phyloP scores from a whole-genome alignment of 2,113 vertebrate genomes.

The Cyanoramphus novaezelandiae region DNA sequence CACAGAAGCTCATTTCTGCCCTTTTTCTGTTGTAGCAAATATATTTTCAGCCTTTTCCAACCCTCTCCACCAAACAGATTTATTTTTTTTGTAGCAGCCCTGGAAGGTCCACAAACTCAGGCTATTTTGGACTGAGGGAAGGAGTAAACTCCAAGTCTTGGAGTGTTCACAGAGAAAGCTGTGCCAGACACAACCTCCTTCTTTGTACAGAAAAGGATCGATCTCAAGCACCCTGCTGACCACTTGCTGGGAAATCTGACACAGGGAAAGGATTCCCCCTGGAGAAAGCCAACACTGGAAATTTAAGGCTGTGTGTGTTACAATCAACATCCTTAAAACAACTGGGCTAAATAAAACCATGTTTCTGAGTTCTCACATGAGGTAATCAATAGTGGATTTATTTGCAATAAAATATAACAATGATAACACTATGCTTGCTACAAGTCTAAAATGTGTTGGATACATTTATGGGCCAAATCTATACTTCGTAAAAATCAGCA shows the following conservation, averaged over 20 bases:
- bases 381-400: neutral
- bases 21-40: neutral
- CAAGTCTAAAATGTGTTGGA: neutral
- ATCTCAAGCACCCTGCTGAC: neutral
- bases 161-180: neutral
- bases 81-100: neutral
- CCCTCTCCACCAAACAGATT: neutral
- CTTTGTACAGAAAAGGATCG: neutral
- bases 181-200: constrained; percentile 2
- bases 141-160: neutral
- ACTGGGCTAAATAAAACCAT: neutral
- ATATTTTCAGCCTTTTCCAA: neutral
- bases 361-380: neutral
- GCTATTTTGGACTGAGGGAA: constrained; percentile 4
- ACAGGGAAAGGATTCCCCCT: neutral
- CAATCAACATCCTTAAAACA: neutral
- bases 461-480: neutral
- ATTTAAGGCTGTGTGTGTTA: neutral
- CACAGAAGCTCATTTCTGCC: neutral
- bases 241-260: neutral
- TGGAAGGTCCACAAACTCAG: constrained; percentile 24
- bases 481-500: neutral
- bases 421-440: neutral
- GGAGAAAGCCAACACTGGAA: neutral
- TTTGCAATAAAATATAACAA: neutral